A percentile compares a stretch with the other conserved stretches of the same genome.
Conservation (phyloP, 2,113 vertebrate species). For the Leptocoma aspasia region DNA sequence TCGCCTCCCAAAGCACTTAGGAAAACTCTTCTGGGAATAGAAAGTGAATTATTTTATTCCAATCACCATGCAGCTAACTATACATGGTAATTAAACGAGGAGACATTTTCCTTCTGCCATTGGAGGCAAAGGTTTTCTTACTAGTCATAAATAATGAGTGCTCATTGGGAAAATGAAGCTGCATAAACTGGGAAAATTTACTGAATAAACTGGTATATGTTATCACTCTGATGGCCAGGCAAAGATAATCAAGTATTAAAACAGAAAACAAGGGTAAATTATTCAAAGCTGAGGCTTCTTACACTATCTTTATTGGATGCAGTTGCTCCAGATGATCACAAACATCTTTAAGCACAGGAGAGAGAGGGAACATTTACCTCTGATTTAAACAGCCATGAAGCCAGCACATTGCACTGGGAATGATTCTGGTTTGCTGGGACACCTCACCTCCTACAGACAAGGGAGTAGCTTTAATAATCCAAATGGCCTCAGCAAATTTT, state of each 20-base stretch:
- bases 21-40: constrained; percentile 73
- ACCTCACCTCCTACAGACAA: background rate
- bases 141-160: constrained; percentile 64
- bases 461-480: background rate
- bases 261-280: background rate
- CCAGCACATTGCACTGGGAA: background rate
- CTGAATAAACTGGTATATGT: constrained; percentile 44
- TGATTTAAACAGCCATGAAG: background rate
- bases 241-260: constrained; percentile 2
- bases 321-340: background rate
- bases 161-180: constrained; percentile 2
- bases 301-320: background rate
- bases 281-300: background rate
- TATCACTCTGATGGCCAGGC: background rate
- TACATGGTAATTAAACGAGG: constrained; percentile 71
- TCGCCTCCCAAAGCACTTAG: constrained; percentile 62
- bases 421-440: background rate
- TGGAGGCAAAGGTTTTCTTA: constrained; percentile 68
- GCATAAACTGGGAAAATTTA: background rate
- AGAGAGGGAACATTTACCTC: background rate
- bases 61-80: constrained; percentile 65
- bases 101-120: constrained; percentile 61
- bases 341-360: background rate
- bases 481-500: background rate
- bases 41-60: constrained; percentile 70